Conservation (phyloP, 2,888 invertebrate genomes). For the Ectemnius cavifrons region DNA sequence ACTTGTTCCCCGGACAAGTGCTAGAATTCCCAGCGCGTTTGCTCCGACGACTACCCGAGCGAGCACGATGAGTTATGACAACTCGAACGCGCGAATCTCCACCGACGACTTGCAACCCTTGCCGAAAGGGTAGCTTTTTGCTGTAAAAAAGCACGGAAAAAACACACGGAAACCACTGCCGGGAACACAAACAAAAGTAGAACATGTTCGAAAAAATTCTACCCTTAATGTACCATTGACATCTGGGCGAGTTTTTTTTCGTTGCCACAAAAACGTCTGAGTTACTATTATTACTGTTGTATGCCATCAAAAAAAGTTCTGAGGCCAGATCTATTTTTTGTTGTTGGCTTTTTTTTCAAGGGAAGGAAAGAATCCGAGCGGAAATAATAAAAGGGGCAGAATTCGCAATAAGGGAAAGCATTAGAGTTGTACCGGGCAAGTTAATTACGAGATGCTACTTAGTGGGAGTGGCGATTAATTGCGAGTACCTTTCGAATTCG, state of each 20-base stretch:
- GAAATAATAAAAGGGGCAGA: too few relatives aligned
- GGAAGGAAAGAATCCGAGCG: too few relatives aligned
- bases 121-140: conserved; percentile 21
- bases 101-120: conserved; percentile 43
- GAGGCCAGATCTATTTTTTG: too few relatives aligned
- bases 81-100: conserved; percentile 38
- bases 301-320: too few relatives aligned
- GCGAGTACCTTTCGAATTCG: conserved; percentile 20
- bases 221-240: conserved; percentile 5
- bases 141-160: conserved; percentile 42
- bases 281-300: neutral
- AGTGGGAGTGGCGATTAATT: conserved; percentile 29
- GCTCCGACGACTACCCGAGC: conserved; percentile 41
- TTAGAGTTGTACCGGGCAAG: neutral
- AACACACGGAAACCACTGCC: conserved; percentile 27
- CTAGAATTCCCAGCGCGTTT: conserved; percentile 59
- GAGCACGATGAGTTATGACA: conserved; percentile 61
- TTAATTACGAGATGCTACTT: conserved; percentile 22
- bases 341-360: too few relatives aligned
- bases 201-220: conserved; percentile 4
- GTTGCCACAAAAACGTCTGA: neutral
- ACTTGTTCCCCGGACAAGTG: conserved; percentile 50
- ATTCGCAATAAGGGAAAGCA: too few relatives aligned
- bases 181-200: conserved; percentile 1
- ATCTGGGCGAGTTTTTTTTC: conserved; percentile 14